Percentiles rank a stretch among this genome's conserved stretches.
phyloP scores from a whole-genome alignment of 64 coral and sea anemone species.

The Actinia tenebrosa region DNA sequence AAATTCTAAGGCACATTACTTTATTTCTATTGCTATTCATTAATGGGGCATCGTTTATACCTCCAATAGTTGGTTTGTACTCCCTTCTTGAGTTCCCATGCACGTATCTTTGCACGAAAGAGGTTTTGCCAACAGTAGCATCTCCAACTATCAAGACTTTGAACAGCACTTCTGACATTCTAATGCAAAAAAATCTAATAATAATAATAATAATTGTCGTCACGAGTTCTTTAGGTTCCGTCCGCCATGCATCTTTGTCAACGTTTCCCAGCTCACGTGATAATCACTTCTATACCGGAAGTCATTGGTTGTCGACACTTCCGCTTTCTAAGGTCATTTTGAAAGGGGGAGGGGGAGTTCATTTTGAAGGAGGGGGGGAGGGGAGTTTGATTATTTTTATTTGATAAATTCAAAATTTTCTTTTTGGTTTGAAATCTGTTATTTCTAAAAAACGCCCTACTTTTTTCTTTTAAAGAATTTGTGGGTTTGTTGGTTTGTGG shows the following conservation, averaged over 20 bases:
- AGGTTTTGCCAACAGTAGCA: conserved; percentile 87
- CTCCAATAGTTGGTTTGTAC: conserved; percentile 91
- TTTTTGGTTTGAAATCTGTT: too few relatives aligned
- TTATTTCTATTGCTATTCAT: neutral
- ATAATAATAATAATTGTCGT: neutral
- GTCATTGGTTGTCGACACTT: neutral
- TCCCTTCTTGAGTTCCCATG: conserved; percentile 44
- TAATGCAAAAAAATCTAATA: neutral
- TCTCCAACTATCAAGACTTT: conserved; percentile 95
- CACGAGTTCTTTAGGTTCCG: neutral
- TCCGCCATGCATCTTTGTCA: conserved; percentile 10
- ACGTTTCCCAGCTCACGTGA: conserved; percentile 32
- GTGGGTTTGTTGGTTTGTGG: too few relatives aligned
- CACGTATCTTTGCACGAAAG: conserved; percentile 84
- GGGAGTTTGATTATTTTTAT: too few relatives aligned
- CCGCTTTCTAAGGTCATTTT: neutral
- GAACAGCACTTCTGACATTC: conserved; percentile 88
- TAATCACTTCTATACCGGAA: conserved; percentile 8
- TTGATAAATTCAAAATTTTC: too few relatives aligned
- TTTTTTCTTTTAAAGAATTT: too few relatives aligned
- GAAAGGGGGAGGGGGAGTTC: neutral
- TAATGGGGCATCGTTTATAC: conserved; percentile 5
- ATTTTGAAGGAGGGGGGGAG: too few relatives aligned
- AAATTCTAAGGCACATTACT: too few relatives aligned
- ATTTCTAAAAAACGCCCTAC: too few relatives aligned